Conservation (phyloP, 2,888 invertebrate species). For the Apamea epomidion region DNA sequence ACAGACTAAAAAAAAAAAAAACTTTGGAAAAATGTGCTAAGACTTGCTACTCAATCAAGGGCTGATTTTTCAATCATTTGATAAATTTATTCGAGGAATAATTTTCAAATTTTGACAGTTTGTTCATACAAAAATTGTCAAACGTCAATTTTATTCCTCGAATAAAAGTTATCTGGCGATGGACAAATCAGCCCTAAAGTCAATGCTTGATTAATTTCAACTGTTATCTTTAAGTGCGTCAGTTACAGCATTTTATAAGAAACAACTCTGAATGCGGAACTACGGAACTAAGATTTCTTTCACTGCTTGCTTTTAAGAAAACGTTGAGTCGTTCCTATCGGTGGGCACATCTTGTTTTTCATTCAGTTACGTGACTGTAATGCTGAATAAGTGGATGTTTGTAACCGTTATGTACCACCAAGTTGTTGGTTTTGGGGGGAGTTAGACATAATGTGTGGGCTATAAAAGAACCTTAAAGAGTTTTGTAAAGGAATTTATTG, state of each 20-base stretch:
- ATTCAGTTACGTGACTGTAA: slow-evolving; percentile 48
- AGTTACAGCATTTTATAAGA: neutral
- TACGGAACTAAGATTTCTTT: neutral
- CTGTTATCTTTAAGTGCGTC: too few species aligned
- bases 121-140: too few species aligned
- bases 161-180: too few species aligned
- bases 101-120: too few species aligned
- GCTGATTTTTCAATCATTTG: too few species aligned
- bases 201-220: neutral
- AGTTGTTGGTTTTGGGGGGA: slow-evolving; percentile 10
- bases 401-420: slow-evolving; percentile 1
- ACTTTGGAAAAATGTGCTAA: neutral
- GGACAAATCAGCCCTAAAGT: too few species aligned
- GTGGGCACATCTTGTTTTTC: slow-evolving; percentile 41
- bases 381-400: slow-evolving; percentile 22
- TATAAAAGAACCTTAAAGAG: slow-evolving; percentile 3
- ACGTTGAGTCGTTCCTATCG: slow-evolving; percentile 21
- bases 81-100: too few species aligned
- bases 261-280: neutral
- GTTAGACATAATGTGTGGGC: neutral
- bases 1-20: neutral
- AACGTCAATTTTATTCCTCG: too few species aligned
- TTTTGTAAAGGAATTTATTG: neutral
- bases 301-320: slow-evolving; percentile 17
- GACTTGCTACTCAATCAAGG: neutral